Evolutionary conservation across 2,888 invertebrate genomes (phyloP).

Genomic region (Mesoligia furuncula): DNA sequence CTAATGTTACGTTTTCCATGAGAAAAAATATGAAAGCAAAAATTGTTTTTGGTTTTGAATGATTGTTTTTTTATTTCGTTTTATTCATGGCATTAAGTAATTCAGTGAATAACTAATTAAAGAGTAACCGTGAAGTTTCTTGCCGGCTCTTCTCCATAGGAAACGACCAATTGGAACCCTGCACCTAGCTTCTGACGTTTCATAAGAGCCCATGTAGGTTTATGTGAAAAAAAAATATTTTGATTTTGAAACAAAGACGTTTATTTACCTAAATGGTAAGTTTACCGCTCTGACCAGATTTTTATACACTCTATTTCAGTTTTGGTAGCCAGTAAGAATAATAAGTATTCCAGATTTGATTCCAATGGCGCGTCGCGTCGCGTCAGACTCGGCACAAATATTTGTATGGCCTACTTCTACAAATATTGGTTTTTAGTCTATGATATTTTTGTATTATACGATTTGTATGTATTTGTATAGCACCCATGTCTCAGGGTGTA

Average conservation of each 20-base stretch:
- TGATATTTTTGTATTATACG: slow-evolving; percentile 23
- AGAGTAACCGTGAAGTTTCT: too few relatives aligned
- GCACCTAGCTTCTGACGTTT: too few relatives aligned
- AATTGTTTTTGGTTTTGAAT: background rate
- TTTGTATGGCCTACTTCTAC: slow-evolving; percentile 37
- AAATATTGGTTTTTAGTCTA: slow-evolving; percentile 41
- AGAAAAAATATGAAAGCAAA: background rate
- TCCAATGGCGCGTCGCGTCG: slow-evolving; percentile 1
- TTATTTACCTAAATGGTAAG: background rate
- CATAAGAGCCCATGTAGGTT: too few relatives aligned
- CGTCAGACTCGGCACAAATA: slow-evolving; percentile 40
- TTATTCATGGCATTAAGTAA: background rate
- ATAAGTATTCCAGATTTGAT: slow-evolving; percentile 16
- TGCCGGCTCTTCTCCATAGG: too few relatives aligned
- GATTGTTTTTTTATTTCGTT: background rate
- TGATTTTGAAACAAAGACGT: background rate
- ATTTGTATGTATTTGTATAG: slow-evolving; percentile 28
- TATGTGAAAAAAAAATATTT: too few relatives aligned
- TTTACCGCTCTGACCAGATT: background rate
- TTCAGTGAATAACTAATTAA: background rate
- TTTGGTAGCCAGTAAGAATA: background rate
- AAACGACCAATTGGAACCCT: too few relatives aligned
- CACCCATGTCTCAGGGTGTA: background rate
- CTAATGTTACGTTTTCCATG: background rate
- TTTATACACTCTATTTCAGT: background rate